These are phyloP conservation scores for Clarias macrocephalus DNA, from an alignment of 2,113 vertebrate species.

Conservation along the genomic window DNA sequence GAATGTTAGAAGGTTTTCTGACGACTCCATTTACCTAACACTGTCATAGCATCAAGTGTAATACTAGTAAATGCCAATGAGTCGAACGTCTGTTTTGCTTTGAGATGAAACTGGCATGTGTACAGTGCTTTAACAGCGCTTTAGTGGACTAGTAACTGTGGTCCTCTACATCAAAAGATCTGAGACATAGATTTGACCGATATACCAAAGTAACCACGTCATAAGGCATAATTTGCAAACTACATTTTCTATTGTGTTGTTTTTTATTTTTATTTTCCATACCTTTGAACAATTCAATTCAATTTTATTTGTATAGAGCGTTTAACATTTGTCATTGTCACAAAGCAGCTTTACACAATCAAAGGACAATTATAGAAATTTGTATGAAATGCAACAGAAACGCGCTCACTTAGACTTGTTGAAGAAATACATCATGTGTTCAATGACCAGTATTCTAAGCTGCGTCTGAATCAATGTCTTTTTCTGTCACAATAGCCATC, in stretches of 20 bases:
- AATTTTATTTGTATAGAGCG: too few relatives aligned
- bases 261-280: not conserved
- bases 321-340: too few relatives aligned
- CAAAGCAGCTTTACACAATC: too few relatives aligned
- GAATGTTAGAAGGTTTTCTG: not conserved
- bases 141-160: slow-evolving; percentile 1
- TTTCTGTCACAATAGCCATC: not conserved
- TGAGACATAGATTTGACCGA: not conserved
- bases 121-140: slow-evolving; percentile 6
- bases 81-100: slow-evolving; percentile 52
- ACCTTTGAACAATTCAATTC: not conserved
- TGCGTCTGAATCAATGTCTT: slow-evolving; percentile 9
- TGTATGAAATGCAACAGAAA: not conserved
- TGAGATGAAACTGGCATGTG: slow-evolving; percentile 42
- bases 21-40: slow-evolving; percentile 6
- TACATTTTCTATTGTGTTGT: not conserved
- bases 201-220: not conserved
- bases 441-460: not conserved
- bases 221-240: not conserved
- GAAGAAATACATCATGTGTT: not conserved
- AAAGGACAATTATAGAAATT: too few relatives aligned
- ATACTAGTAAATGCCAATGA: slow-evolving; percentile 45
- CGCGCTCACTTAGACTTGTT: not conserved
- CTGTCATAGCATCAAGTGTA: slow-evolving; percentile 24
- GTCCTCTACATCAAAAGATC: not conserved